A percentile compares a stretch with the other conserved stretches of the same genome.
phyloP scores from a whole-genome alignment of 1,140 invertebrate species.

The Drosophila sp. region DNA sequence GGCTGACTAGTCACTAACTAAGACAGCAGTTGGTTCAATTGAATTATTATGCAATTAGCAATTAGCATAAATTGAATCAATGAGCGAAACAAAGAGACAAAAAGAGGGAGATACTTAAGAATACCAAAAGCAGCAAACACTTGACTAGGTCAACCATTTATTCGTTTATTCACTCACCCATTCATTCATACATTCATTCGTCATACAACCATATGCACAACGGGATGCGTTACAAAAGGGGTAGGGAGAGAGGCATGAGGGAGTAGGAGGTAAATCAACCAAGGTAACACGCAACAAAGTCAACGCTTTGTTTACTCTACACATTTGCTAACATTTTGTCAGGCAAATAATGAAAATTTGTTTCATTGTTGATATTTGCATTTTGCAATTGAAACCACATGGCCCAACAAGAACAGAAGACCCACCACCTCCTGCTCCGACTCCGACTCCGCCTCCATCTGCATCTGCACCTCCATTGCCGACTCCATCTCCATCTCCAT shows the following conservation, averaged over 20 bases:
- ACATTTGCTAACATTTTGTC: conserved; percentile 77
- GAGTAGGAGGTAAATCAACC: background rate
- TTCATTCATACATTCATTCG: conserved; percentile 6
- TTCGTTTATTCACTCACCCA: conserved; percentile 21
- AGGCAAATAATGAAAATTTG: conserved; percentile 78
- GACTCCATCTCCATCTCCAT: background rate
- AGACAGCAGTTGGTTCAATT: conserved; percentile 50
- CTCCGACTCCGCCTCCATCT: no score
- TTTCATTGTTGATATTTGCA: conserved; percentile 80
- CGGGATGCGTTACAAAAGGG: conserved; percentile 9
- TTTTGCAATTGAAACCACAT: conserved; percentile 63
- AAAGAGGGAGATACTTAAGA: conserved; percentile 44
- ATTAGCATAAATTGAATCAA: conserved; percentile 81
- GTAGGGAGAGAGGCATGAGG: background rate
- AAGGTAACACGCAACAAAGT: conserved; percentile 54
- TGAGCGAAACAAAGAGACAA: conserved; percentile 9
- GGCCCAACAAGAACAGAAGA: conserved; percentile 44
- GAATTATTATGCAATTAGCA: conserved; percentile 82
- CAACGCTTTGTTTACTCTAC: conserved; percentile 68
- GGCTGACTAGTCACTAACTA: conserved; percentile 41
- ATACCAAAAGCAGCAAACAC: conserved; percentile 65
- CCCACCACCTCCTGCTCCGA: conserved; percentile 15
- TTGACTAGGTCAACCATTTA: conserved; percentile 75
- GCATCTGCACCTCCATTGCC: conserved; percentile 3
- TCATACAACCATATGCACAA: conserved; percentile 35